Base-by-base conservation (phyloP, 1,140 invertebrate genomes). In the Agraylea sexmaculata region DNA sequence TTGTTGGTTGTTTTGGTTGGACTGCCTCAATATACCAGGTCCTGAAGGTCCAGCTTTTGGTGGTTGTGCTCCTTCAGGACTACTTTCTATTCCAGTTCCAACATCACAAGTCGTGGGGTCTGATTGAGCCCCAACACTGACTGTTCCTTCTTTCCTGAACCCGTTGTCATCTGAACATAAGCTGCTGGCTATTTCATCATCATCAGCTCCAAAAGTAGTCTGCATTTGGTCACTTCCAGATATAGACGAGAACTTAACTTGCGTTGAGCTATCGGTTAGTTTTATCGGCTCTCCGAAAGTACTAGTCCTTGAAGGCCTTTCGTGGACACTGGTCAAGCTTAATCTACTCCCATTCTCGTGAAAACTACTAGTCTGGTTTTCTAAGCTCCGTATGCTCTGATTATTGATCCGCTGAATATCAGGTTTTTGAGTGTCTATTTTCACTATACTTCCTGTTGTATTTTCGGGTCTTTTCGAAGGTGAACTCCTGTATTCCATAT, bases 1-100 rank as follows among this genome's bases (percentile, higher is more conserved):
- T 0, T 74, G 72, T 2, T 71, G 73, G 7, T 57, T 58, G 12
- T 58, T 53, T 10, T 55, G 54, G 29, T 70, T 70, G 1, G 73
- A 67, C 45, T 77, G 69, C 18, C 77, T 54, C 4, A 80, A 56
- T 15, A 80, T 80, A 0, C 77, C 77, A 2, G 63, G 64, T 47
- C 64, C 72, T 0, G 70, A 62, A 0, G 72, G 66, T 3, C 64
- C 66, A 2, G 60, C 68, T 41, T 72, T 73, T 0, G 73, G 74
- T 0, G 79, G 78, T 5, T 80, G 78, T n/a, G 77, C 77, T 11
- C 78, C 75, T 46, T 79, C 74, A 34, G 75, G 73, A 41, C 72
- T 75, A 3, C 64, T 62, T 43, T 69, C 62, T 15, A 62, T 56
- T 7, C 62, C 62, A 5, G 49, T 51, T 18, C 66, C 66, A 4